Conservation (phyloP, 1,140 invertebrate genomes). For the Sarcophaga peregrina region DNA sequence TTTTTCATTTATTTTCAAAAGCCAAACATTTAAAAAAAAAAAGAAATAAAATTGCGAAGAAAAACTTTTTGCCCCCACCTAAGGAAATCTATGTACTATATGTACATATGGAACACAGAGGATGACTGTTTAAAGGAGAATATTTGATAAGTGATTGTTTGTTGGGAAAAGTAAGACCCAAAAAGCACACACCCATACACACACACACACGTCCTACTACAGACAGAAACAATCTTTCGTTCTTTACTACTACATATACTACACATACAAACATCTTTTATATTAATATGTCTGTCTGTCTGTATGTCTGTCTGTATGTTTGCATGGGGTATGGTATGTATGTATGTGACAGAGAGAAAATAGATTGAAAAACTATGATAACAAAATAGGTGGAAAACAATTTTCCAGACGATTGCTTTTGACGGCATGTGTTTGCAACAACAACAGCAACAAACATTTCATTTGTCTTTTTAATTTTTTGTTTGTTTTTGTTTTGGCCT, state of each 20-base stretch:
- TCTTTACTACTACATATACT: too few relatives aligned
- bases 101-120: neutral
- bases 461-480: neutral
- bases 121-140: neutral
- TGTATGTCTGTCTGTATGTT: too few relatives aligned
- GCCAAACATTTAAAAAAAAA: too few relatives aligned
- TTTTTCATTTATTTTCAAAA: too few relatives aligned
- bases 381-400: conserved; percentile 27
- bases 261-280: too few relatives aligned
- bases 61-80: too few relatives aligned
- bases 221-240: too few relatives aligned
- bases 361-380: conserved; percentile 27
- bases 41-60: too few relatives aligned
- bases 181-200: neutral
- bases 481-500: too few relatives aligned
- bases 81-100: too few relatives aligned
- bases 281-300: too few relatives aligned
- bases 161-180: neutral
- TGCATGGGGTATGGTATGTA: neutral
- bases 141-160: neutral
- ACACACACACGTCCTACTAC: neutral
- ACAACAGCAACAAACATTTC: neutral
- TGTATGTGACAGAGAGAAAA: conserved; percentile 6
- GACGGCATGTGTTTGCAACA: conserved; percentile 12
- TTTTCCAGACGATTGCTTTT: conserved; percentile 26